Evolutionary conservation across 2,888 invertebrate species (phyloP).

Genomic region (Apoda limacodes): DNA sequence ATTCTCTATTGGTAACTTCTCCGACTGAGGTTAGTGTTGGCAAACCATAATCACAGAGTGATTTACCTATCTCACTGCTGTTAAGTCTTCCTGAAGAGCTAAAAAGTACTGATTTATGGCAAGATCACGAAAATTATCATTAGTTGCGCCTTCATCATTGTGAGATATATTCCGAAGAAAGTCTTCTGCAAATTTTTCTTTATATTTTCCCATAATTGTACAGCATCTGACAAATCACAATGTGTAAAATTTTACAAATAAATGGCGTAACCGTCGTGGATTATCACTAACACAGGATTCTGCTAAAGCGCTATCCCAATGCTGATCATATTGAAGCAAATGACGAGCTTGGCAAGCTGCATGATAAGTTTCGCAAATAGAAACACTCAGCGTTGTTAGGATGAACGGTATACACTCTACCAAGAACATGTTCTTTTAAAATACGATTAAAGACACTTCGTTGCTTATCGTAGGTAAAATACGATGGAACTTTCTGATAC

Average conservation of each 20-base stretch:
- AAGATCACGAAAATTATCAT: conserved; percentile 9
- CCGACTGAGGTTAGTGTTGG: too few species aligned
- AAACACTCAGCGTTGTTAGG: conserved; percentile 20
- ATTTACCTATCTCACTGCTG: too few species aligned
- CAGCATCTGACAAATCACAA: too few species aligned
- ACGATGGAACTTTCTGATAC: conserved; percentile 17
- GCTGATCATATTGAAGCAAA: conserved; percentile 29
- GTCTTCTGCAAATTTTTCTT: too few species aligned
- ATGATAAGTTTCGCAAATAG: conserved; percentile 21
- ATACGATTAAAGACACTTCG: conserved; percentile 13
- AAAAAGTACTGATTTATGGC: conserved; percentile 13
- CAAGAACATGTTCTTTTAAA: conserved; percentile 17
- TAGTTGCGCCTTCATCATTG: conserved; percentile 8
- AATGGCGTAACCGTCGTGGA: too few species aligned
- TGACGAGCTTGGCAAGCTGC: conserved; percentile 24
- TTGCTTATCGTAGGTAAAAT: conserved; percentile 20
- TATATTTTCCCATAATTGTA: too few species aligned
- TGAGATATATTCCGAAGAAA: too few species aligned
- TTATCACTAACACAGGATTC: conserved; percentile 19
- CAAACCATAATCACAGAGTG: too few species aligned
- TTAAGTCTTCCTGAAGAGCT: conserved; percentile 7
- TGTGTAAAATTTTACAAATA: conserved; percentile 12
- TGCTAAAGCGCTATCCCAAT: conserved; percentile 25
- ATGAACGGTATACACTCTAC: conserved; percentile 17
- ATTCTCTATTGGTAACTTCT: too few species aligned